These are phyloP conservation scores for Galeopsomyia nigrocyanea DNA, from an alignment of 2,888 invertebrate species.

Conservation along the genomic window DNA sequence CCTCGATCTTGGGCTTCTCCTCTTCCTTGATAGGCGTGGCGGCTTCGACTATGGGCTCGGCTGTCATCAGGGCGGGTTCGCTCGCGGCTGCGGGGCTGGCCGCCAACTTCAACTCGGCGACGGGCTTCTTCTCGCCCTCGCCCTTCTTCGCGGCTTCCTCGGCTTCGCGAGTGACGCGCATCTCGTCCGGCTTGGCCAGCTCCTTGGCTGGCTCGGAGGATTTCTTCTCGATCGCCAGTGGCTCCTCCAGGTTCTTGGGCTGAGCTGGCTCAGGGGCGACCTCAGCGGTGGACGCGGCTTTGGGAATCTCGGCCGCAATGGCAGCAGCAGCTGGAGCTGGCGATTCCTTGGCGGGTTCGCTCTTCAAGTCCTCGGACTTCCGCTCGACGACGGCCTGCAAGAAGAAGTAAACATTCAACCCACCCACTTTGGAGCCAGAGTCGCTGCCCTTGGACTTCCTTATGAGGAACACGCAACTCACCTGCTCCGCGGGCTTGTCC, in stretches of 20 bases:
- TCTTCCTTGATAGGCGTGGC: slow-evolving; percentile 1
- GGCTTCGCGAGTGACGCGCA: slow-evolving; percentile 42
- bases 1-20: not conserved
- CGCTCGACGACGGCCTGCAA: slow-evolving; percentile 25
- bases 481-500: slow-evolving; percentile 28
- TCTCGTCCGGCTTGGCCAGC: slow-evolving; percentile 47
- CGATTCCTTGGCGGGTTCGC: not conserved
- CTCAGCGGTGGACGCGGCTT: slow-evolving; percentile 12
- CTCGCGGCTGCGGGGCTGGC: slow-evolving; percentile 26
- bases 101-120: slow-evolving; percentile 13
- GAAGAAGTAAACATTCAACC: too few relatives aligned
- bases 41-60: slow-evolving; percentile 38
- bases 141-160: slow-evolving; percentile 37
- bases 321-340: not conserved
- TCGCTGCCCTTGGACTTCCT: too few relatives aligned
- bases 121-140: slow-evolving; percentile 31
- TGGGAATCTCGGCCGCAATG: slow-evolving; percentile 6
- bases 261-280: slow-evolving; percentile 42
- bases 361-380: not conserved
- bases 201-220: slow-evolving; percentile 49
- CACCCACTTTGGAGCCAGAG: too few relatives aligned
- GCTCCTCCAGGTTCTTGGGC: slow-evolving; percentile 46
- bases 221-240: slow-evolving; percentile 32
- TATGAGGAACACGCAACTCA: slow-evolving; percentile 1
- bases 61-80: slow-evolving; percentile 24